These are phyloP conservation scores for Mus minutoides DNA, from an alignment of 2,797 vertebrate genomes.

Conservation along the genomic window DNA sequence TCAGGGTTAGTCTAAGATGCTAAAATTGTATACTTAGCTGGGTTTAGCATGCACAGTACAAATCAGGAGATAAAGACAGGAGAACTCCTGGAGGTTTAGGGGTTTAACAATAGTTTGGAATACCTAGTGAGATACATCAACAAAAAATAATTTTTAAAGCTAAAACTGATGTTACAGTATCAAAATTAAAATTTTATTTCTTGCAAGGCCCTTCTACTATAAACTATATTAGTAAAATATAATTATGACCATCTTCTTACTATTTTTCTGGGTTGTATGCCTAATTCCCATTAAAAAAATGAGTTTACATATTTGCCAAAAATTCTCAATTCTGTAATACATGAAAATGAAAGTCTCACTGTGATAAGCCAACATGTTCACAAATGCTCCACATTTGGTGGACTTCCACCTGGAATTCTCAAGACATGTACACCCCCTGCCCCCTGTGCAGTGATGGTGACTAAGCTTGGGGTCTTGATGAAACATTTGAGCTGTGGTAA, in stretches of 20 bases:
- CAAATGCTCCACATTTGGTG: not conserved
- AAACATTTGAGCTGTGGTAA: conserved; percentile 41
- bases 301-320: not conserved
- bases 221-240: not conserved
- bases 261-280: not conserved
- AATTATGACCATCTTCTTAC: not conserved
- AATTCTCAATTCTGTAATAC: not conserved
- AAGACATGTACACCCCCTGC: not conserved
- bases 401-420: not conserved
- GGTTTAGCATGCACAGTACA: not conserved
- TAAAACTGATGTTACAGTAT: conserved; percentile 15
- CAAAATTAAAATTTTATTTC: not conserved
- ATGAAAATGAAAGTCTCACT: not conserved
- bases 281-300: not conserved
- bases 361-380: not conserved
- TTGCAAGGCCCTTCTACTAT: not conserved
- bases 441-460: not conserved
- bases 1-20: not conserved
- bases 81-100: not conserved
- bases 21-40: not conserved
- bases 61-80: not conserved
- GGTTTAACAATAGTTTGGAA: not conserved
- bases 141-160: not conserved
- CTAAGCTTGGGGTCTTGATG: not conserved
- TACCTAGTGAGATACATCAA: not conserved